A percentile compares a stretch with the other conserved stretches of the same genome.
These are phyloP conservation scores for Lethenteron camtschaticum DNA, from an alignment of 2,113 vertebrate species.

Conservation along the genomic window DNA sequence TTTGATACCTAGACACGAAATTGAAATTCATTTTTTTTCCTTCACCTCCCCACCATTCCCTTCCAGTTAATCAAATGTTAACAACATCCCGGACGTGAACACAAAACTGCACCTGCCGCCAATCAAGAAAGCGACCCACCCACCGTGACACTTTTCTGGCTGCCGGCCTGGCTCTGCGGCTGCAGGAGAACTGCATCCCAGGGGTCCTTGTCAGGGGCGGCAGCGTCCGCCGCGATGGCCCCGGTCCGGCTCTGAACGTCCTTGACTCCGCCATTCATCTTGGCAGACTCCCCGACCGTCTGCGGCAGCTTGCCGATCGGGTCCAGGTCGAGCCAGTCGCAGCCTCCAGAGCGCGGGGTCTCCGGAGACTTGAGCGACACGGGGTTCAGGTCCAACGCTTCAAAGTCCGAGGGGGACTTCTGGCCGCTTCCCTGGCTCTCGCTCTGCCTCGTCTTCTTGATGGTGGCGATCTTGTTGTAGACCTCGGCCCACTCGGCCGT, in stretches of 20 bases:
- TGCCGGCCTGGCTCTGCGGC: slow-evolving; percentile 31
- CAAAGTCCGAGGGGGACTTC: not conserved
- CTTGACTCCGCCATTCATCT: not conserved
- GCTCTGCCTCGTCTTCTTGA: not conserved
- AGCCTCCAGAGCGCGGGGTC: slow-evolving; percentile 31
- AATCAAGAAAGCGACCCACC: no score
- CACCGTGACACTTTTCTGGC: not conserved
- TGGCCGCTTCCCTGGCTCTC: not conserved
- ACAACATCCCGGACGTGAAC: no score
- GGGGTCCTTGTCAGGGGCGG: slow-evolving; percentile 27
- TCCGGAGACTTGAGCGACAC: slow-evolving; percentile 21
- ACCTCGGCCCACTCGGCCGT: not conserved
- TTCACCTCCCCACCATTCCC: no score
- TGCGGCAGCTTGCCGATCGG: slow-evolving; percentile 50
- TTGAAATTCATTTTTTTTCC: no score
- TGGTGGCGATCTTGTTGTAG: slow-evolving; percentile 2
- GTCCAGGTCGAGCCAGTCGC: slow-evolving; percentile 89
- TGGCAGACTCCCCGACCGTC: not conserved
- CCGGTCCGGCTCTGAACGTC: no score
- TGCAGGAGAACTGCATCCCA: slow-evolving; percentile 87
- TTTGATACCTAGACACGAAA: no score
- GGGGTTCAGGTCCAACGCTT: not conserved
- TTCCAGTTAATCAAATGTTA: no score
- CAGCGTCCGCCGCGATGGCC: no score
- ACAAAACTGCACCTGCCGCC: no score